phyloP scores from a whole-genome alignment of 2,113 vertebrate species.

The Helogale parvula region DNA sequence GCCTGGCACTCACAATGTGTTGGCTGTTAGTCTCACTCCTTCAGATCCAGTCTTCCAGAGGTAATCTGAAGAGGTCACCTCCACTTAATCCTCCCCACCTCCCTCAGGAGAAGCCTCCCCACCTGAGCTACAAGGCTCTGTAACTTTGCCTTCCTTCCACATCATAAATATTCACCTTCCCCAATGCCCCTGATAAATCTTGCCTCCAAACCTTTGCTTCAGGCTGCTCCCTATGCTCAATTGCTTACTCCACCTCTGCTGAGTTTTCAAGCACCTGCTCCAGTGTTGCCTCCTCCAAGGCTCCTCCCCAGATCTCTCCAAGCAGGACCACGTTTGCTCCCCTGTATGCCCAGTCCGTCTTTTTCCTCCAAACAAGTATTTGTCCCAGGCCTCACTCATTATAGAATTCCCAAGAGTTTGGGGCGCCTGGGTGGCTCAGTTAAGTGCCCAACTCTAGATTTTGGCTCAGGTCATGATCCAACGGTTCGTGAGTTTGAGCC shows the following conservation, averaged over 20 bases:
- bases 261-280: background rate
- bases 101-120: background rate
- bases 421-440: background rate
- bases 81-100: background rate
- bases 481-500: too few relatives aligned
- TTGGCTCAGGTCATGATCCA: too few relatives aligned
- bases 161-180: background rate
- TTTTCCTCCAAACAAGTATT: background rate
- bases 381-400: background rate
- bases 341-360: background rate
- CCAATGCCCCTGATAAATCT: background rate
- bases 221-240: background rate
- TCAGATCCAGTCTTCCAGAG: background rate
- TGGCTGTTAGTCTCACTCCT: background rate
- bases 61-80: background rate
- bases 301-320: background rate
- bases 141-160: background rate
- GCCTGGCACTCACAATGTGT: background rate
- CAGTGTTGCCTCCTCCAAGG: background rate
- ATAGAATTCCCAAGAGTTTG: background rate
- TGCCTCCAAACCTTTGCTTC: background rate
- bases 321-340: background rate
- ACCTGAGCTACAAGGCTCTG: background rate
- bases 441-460: too few relatives aligned
- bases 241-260: background rate